These are phyloP conservation scores for Xyliphius kryptos DNA, from an alignment of 2,113 vertebrate species.

Conservation along the genomic window DNA sequence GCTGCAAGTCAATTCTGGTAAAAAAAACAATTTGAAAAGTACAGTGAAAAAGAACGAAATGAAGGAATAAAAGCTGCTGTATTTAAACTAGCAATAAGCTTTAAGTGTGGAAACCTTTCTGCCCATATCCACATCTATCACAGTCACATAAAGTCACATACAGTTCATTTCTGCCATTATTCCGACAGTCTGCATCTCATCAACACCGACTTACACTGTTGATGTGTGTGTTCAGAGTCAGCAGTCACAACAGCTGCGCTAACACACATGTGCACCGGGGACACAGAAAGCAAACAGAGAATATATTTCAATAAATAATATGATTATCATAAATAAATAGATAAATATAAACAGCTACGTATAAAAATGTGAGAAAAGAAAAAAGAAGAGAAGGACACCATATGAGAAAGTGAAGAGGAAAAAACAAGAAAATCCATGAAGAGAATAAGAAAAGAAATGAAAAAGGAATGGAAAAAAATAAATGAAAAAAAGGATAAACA, in stretches of 20 bases:
- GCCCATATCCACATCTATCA: conserved; percentile 2
- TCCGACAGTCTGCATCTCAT: background rate
- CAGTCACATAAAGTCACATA: background rate
- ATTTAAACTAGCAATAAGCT: background rate
- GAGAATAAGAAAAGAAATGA: no score
- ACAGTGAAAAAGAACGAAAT: background rate
- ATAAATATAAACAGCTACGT: no score
- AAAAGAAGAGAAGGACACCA: no score
- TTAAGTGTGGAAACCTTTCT: background rate
- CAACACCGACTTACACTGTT: background rate
- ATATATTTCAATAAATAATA: no score
- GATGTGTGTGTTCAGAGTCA: background rate
- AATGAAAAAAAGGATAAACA: no score
- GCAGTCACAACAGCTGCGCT: conserved; percentile 12
- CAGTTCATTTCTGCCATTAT: background rate
- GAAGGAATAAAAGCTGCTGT: background rate
- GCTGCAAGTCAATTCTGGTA: background rate
- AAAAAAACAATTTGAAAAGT: background rate
- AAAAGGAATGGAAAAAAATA: no score
- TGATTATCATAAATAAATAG: no score
- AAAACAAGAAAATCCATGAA: no score
- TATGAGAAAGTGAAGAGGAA: no score
- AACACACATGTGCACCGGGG: no score
- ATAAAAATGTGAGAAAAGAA: no score
- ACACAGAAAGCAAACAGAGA: no score